phyloP scores from a whole-genome alignment of 2,797 vertebrate genomes.

The Macroramphosus scolopax region DNA sequence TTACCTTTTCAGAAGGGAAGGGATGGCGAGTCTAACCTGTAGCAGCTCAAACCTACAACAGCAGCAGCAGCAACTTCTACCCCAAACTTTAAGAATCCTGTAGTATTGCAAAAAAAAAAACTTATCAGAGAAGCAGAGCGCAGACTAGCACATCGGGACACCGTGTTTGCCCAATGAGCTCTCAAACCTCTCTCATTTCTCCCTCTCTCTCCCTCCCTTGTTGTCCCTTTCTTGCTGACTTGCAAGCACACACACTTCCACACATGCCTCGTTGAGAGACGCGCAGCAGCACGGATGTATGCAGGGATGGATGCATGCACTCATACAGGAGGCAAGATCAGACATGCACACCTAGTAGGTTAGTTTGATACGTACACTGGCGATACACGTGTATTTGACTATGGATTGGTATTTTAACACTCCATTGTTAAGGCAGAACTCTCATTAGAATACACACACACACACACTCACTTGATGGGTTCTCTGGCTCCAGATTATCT shows the following conservation, averaged over 20 bases:
- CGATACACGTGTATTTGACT: too few relatives aligned
- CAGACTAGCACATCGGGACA: slow-evolving; percentile 56
- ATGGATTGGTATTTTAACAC: too few relatives aligned
- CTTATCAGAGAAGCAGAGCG: slow-evolving; percentile 51
- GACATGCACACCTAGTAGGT: too few relatives aligned
- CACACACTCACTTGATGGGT: too few relatives aligned
- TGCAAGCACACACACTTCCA: slow-evolving; percentile 37
- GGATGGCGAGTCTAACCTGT: slow-evolving; percentile 20
- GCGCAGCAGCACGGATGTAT: too few relatives aligned
- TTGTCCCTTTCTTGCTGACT: slow-evolving; percentile 55
- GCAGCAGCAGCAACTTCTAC: slow-evolving; percentile 37
- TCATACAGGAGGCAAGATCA: too few relatives aligned
- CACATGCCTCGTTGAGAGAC: slow-evolving; percentile 33
- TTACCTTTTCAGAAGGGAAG: slow-evolving; percentile 57
- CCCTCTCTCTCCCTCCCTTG: slow-evolving; percentile 43
- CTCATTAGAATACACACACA: too few relatives aligned
- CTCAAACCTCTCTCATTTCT: slow-evolving; percentile 60
- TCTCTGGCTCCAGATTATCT: too few relatives aligned
- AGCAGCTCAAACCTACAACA: slow-evolving; percentile 9
- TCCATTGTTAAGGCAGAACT: too few relatives aligned
- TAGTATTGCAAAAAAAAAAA: slow-evolving; percentile 41
- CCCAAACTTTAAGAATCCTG: slow-evolving; percentile 61
- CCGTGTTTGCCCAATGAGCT: slow-evolving; percentile 59
- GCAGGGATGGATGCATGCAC: too few relatives aligned
- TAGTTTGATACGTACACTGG: too few relatives aligned